These are phyloP conservation scores for Pipistrellus nathusii DNA, from an alignment of 2,797 vertebrate genomes.

Conservation along the genomic window DNA sequence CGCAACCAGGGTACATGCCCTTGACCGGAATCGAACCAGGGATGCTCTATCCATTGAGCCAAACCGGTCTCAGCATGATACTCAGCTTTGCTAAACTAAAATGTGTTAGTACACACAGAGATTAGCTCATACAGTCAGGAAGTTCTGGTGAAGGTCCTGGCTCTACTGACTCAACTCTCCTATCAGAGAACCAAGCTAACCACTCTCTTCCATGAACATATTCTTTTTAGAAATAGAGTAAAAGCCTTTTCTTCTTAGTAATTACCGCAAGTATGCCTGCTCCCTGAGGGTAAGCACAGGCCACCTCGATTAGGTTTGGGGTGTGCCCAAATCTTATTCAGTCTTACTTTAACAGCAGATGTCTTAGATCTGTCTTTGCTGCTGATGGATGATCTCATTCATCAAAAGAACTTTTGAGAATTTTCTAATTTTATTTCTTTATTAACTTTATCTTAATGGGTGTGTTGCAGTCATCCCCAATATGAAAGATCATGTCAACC, in stretches of 20 bases:
- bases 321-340: background rate
- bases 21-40: too few species aligned
- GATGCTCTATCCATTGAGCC: too few species aligned
- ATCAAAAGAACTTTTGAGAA: constrained; percentile 39
- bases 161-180: background rate
- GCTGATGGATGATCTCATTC: background rate
- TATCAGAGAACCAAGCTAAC: background rate
- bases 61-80: background rate
- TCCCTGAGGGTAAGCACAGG: background rate
- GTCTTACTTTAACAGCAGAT: background rate
- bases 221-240: background rate
- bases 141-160: background rate
- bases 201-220: background rate
- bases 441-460: constrained; percentile 41
- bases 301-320: background rate
- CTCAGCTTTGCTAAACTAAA: constrained; percentile 43
- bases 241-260: constrained; percentile 37
- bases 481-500: constrained; percentile 58
- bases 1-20: too few species aligned
- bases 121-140: background rate
- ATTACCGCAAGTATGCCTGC: background rate
- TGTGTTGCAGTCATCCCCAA: background rate
- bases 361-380: constrained; percentile 38
- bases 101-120: background rate
- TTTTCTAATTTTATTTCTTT: constrained; percentile 68